Conservation (phyloP, 2,888 invertebrate genomes). For the Acronicta aceris region DNA sequence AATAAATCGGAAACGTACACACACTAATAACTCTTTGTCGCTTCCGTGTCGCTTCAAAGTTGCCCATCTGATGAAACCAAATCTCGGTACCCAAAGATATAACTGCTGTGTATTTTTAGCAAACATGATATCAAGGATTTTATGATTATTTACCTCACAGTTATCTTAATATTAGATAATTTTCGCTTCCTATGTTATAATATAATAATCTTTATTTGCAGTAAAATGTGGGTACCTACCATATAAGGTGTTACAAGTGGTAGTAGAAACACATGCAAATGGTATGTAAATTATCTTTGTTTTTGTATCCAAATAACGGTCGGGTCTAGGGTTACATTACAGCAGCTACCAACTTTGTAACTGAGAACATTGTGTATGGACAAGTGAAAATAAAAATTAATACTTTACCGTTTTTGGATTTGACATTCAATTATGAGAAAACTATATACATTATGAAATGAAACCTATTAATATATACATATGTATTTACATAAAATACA, state of each 20-base stretch:
- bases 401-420: too few species aligned
- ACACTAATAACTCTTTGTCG: neutral
- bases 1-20: too few species aligned
- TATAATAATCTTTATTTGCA: too few species aligned
- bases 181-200: slow-evolving; percentile 43
- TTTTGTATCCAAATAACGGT: slow-evolving; percentile 41
- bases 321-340: slow-evolving; percentile 15
- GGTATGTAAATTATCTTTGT: slow-evolving; percentile 32
- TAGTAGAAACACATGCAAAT: too few species aligned
- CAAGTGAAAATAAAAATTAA: too few species aligned
- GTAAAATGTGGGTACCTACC: too few species aligned
- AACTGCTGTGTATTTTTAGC: slow-evolving; percentile 23
- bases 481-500: too few species aligned
- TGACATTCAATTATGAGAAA: too few species aligned
- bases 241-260: too few species aligned
- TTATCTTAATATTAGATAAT: slow-evolving; percentile 46
- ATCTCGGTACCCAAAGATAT: neutral
- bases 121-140: slow-evolving; percentile 28
- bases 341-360: slow-evolving; percentile 25
- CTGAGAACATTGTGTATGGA: neutral
- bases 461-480: too few species aligned
- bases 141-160: slow-evolving; percentile 33
- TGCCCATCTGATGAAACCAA: neutral
- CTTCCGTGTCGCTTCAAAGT: neutral
- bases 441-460: too few species aligned